Evolutionary conservation across 2,888 invertebrate genomes (phyloP).

Genomic region (Andrena fulva): DNA sequence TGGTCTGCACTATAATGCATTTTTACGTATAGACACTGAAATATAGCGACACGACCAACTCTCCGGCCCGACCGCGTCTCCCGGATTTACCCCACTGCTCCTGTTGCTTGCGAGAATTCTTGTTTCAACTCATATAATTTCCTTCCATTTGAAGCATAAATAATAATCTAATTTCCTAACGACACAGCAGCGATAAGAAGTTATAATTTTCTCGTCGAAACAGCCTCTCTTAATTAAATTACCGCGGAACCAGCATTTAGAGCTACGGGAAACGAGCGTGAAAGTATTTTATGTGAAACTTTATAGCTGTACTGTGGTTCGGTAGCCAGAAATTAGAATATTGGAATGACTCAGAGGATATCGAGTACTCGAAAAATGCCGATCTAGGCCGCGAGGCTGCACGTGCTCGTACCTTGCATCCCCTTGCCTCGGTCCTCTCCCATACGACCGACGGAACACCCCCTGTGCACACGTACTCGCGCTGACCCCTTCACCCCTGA

Average conservation of each 20-base stretch:
- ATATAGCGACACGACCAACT: too few species aligned
- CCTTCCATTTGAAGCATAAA: not conserved
- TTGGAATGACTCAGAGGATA: not conserved
- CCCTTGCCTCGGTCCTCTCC: not conserved
- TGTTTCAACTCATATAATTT: not conserved
- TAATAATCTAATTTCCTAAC: not conserved
- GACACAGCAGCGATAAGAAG: not conserved
- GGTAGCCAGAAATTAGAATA: not conserved
- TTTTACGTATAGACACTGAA: too few species aligned
- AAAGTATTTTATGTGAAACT: too few species aligned
- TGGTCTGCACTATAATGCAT: too few species aligned
- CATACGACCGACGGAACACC: conserved; percentile 33
- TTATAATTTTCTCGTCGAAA: not conserved
- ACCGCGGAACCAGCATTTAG: not conserved
- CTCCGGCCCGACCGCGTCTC: too few species aligned
- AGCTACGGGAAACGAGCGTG: not conserved
- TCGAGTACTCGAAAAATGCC: conserved; percentile 48
- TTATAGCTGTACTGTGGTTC: not conserved
- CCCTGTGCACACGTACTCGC: conserved; percentile 21
- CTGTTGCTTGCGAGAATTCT: not conserved
- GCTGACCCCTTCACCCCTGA: not conserved
- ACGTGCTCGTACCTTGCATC: conserved; percentile 49
- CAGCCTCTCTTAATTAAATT: not conserved
- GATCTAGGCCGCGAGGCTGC: conserved; percentile 32
- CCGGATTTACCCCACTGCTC: too few species aligned